Evolutionary conservation across 2,113 vertebrate species (phyloP), one percentile per base, ranked within the genome.

Genomic region (Pterophyllum scalare): DNA sequence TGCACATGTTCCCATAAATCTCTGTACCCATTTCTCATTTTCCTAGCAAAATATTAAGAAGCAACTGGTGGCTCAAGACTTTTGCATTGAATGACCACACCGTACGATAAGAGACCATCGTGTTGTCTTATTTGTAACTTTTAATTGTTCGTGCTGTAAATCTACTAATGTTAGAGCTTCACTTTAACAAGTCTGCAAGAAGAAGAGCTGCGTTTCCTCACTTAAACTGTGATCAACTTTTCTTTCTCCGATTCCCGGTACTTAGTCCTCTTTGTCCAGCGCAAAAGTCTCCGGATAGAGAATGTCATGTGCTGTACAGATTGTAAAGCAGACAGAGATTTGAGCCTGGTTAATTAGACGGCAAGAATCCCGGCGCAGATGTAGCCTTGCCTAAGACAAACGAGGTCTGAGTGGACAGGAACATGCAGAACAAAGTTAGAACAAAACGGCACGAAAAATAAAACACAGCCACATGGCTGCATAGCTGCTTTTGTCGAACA

Each of bases 401-500:
- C 52, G 64, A 35, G 40, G 38, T 64, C 33, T 43, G 67, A 74
- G 28, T 65, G 77, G 77, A 79, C 75, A 62, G 72, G 19, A 62
- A 67, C 2, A 2, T 49, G 22, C 13, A 65, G 67, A 72, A 33
- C 26, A 54, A 72, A 72, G 67, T 54, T 9, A 12, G 26, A 72
- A 75, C 40, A 61, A 54, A 84, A 75, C 58, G 14, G 22, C 82
- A 86, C 20, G n/a, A n/a, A 64, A 78, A 79, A 76, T 31, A 84
- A 80, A 87, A 84, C 14, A 31, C 40, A 12, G 79, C 75, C 65
- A 79, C 38, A 22, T 83, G 61, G 70, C 64, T 52, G 59, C 54
- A 65, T 22, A 20, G 43, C 58, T 76, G 59, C 54, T 72, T 88
- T 86, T 86, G 64, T 90, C 9, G 24, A 59, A 81, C 46, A 76